Evolutionary conservation across 2,113 vertebrate species (phyloP).

Genomic region (Phaethon lepturus): DNA sequence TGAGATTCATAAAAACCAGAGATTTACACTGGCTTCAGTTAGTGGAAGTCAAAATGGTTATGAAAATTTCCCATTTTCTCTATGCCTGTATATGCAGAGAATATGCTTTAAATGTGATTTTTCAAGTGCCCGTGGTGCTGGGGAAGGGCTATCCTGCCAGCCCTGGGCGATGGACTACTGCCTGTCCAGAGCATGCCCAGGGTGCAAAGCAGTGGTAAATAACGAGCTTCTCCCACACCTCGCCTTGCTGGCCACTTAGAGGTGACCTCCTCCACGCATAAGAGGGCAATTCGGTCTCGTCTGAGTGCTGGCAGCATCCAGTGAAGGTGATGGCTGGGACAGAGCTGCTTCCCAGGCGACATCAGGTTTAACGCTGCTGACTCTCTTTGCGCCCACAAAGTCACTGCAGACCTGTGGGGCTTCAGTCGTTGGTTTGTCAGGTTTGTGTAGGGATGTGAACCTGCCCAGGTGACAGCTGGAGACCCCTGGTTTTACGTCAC

Average conservation of each 20-base stretch:
- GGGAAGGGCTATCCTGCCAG: background rate
- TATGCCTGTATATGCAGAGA: background rate
- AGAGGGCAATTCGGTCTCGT: background rate
- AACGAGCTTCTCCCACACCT: background rate
- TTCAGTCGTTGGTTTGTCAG: background rate
- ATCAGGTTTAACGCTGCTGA: background rate
- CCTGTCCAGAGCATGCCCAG: background rate
- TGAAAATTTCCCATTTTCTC: conserved; percentile 40
- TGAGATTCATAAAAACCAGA: conserved; percentile 70
- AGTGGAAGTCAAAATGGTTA: conserved; percentile 46
- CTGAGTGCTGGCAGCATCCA: fast-evolving
- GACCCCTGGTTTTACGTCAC: background rate
- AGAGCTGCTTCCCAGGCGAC: background rate
- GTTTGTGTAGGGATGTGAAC: fast-evolving
- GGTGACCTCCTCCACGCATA: background rate
- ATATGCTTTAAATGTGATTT: background rate
- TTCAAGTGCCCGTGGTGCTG: background rate
- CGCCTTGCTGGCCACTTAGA: background rate
- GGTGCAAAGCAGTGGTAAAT: background rate
- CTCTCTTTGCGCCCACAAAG: background rate
- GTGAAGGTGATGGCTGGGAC: background rate
- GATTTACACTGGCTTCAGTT: conserved; percentile 62
- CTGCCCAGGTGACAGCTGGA: background rate
- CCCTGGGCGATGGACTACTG: fast-evolving
- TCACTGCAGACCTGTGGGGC: background rate